Percentiles rank a stretch among this genome's conserved stretches.
These are phyloP conservation scores for Pinctada fucata DNA, from an alignment of 2,888 invertebrate genomes.

Conservation along the genomic window DNA sequence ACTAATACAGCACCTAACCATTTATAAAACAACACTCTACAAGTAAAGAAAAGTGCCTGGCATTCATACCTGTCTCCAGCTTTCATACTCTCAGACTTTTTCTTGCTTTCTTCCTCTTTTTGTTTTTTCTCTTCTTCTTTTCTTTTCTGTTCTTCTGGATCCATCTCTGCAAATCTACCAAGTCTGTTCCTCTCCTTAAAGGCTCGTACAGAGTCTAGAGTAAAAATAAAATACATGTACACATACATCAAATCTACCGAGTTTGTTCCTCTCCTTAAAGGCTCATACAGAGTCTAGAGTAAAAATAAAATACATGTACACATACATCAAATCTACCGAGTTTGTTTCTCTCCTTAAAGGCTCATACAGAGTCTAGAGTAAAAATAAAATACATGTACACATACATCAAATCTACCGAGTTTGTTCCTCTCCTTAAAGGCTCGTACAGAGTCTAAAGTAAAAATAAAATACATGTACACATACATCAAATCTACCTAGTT, in stretches of 20 bases:
- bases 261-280: constrained; percentile 77
- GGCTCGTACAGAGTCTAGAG: constrained; percentile 81
- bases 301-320: background rate
- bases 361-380: constrained; percentile 80
- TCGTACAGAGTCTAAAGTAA: constrained; percentile 79
- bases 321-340: constrained; percentile 88
- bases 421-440: constrained; percentile 91
- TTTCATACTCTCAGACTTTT: constrained; percentile 80
- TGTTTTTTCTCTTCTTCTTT: constrained; percentile 65
- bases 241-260: constrained; percentile 96
- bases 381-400: background rate
- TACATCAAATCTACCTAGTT: constrained; percentile 89
- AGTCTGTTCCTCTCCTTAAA: constrained; percentile 91
- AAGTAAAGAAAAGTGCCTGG: too few relatives aligned
- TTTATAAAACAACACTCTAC: too few relatives aligned
- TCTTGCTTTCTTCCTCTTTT: constrained; percentile 69
- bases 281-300: constrained; percentile 81
- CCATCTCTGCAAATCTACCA: constrained; percentile 89
- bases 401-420: constrained; percentile 88
- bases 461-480: background rate
- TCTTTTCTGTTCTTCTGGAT: constrained; percentile 82
- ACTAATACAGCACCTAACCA: too few relatives aligned
- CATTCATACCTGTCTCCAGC: constrained; percentile 82
- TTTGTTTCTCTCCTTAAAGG: constrained; percentile 90
- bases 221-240: too few relatives aligned